A percentile compares a stretch with the other conserved stretches of the same genome.
Conservation (phyloP, 1,140 invertebrate genomes). For the Zaprionus tsacasi region DNA sequence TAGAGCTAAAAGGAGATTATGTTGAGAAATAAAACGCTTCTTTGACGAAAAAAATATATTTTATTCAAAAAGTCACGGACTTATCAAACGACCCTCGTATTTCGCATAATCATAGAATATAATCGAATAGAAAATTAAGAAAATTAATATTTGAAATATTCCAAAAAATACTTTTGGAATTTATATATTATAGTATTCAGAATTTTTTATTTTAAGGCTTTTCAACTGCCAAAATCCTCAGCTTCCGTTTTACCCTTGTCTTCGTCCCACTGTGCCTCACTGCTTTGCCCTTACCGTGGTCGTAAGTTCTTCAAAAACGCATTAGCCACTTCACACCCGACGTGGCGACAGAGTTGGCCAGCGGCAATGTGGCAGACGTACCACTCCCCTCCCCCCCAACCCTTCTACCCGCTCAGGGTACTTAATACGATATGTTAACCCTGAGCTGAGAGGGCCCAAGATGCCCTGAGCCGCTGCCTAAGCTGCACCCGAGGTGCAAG, state of each 20-base stretch:
- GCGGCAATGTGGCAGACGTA: constrained; percentile 33
- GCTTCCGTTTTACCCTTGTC: not conserved
- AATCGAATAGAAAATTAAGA: no score
- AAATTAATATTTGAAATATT: no score
- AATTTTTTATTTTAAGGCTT: no score
- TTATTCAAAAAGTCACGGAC: no score
- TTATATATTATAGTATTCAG: no score
- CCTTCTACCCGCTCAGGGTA: not conserved
- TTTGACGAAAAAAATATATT: no score
- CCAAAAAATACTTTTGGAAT: no score
- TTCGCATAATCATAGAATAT: no score
- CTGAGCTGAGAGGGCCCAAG: constrained; percentile 8
- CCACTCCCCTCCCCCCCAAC: constrained; percentile 4
- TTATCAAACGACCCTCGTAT: no score
- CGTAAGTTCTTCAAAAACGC: constrained; percentile 43
- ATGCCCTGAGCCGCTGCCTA: constrained; percentile 1
- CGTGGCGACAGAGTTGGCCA: constrained; percentile 17
- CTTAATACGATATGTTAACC: constrained; percentile 38
- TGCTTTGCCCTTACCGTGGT: not conserved
- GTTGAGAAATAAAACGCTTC: no score
- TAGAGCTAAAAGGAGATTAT: no score
- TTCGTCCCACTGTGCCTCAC: not conserved
- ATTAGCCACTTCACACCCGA: constrained; percentile 70
- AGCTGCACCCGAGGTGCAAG: not conserved
- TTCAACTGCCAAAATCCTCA: no score